Base-by-base conservation (phyloP, 2,888 invertebrate genomes). In the Sphaerophoria rueppellii region DNA sequence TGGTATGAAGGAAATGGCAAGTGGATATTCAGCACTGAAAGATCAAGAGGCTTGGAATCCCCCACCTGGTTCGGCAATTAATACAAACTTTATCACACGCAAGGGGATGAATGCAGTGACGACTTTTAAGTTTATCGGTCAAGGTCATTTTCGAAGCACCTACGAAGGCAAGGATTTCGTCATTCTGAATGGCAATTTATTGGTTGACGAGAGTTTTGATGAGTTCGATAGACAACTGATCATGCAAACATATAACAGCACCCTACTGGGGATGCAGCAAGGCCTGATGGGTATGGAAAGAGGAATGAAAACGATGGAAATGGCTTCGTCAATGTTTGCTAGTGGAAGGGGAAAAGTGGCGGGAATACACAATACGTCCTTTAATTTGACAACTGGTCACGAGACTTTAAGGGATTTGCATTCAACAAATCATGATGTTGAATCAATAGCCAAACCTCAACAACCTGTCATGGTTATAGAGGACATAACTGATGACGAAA, bases 141-240 rank as follows among this genome's bases (percentile, higher is more conserved):
- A 61, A 12, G 69, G 55, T 0, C 55, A 63, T 32, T 80, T 65
- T 5, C 54, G 43, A 6, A 50, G 69, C 7, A 48, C 12, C 4
- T 74, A 61, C n/a, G 60, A 63, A 55, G 80, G 63, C 9, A 74
- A 55, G 32, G 14, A 69, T 4, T 80, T 74, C 46, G 46, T 40
- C 4, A 43, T 80, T n/a, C 2, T 67, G 11, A 74, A 74, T 11
- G 74, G 69, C 1, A 32, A 11, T 4, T 11, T 80, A 16, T 1
- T 63, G 5, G 11, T 52, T 1, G 70, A 52, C 24, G 58, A 11
- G 1, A 7, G 3, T 4, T 37, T 43, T 37, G 60, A 65, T 34
- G 60, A 37, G 4, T 3, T 48, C 0, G 80, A 80, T 58, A 63
- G 14, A 6, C 40, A 74, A 14, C n/a, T 70, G 37, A 75, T 80